Evolutionary conservation across 2,888 invertebrate genomes (phyloP), one percentile per base, ranked within the genome.

Genomic region (Pemphredon lugubris): DNA sequence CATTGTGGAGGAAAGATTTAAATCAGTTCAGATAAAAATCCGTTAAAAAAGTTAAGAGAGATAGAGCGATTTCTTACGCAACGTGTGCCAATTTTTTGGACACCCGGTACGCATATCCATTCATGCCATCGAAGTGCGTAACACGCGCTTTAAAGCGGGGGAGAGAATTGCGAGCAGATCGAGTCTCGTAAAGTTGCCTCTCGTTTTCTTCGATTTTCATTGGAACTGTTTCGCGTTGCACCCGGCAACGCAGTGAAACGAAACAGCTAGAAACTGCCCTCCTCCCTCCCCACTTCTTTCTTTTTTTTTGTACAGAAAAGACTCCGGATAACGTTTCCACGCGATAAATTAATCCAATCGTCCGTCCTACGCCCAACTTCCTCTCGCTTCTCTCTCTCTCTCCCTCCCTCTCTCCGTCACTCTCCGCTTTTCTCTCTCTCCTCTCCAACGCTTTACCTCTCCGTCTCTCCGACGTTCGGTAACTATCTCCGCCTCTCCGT

Each of bases 281-380:
- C 53, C n/a, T n/a, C 26, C 23, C 40, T 26, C 14, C 34, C 20
- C 32, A 6, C 13, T 50, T 50, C 18, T 40, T 50, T 34, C 45
- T 37, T 50, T 50, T 34, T 40, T 50, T 34, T 42, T 37, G 39
- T 51, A 40, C 57, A 55, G 69, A 64, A 69, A 58, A 55, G 59
- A 48, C 42, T 45, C 61, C 55, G 61, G 50, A 53, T 69, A 65
- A 64, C 66, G 78, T 59, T 82, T 77, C 73, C 80, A 66, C 76
- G 73, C 83, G 81, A 85, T 86, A 86, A 86, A 86, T 85, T 84
- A 85, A 86, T 85, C 83, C 84, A 79, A 86, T 86, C 81, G 75
- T 69, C 61, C 75, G 64, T 66, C 77, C 75, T 69, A 77, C 78
- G 72, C 72, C 23, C 69, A 37, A 44, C 64, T 78, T 61, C 68